A percentile compares a stretch with the other conserved stretches of the same genome.
Conservation (phyloP, 2,797 vertebrate genomes). For the Gymnocypris eckloni region DNA sequence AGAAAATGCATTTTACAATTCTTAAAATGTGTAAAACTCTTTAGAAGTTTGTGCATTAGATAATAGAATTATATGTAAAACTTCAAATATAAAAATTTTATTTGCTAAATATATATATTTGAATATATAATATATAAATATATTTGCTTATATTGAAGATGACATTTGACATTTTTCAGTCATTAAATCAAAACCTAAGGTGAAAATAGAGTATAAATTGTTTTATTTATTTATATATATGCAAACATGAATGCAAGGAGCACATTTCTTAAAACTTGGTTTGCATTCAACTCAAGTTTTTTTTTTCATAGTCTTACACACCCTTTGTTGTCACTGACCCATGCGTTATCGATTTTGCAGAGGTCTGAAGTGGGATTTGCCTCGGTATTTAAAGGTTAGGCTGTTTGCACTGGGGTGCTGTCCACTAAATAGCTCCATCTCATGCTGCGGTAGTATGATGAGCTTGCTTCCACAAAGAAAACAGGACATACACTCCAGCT, state of each 20-base stretch:
- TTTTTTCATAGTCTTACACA: neutral
- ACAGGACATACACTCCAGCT: slow-evolving; percentile 35
- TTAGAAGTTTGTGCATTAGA: neutral
- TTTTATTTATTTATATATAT: too few species aligned
- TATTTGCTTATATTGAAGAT: neutral
- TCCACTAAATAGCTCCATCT: slow-evolving; percentile 15
- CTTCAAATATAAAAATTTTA: neutral
- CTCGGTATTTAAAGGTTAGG: slow-evolving; percentile 43
- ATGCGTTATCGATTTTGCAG: slow-evolving; percentile 4
- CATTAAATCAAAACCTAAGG: neutral
- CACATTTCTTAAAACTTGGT: neutral
- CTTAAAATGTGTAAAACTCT: neutral
- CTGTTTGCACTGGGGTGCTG: slow-evolving; percentile 28
- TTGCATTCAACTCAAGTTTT: neutral
- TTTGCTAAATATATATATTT: too few species aligned
- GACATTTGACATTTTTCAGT: neutral
- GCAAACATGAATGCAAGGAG: neutral
- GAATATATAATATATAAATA: too few species aligned
- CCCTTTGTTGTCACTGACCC: slow-evolving; percentile 17
- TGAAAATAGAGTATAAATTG: neutral
- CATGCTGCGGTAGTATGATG: neutral
- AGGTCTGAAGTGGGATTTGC: slow-evolving; percentile 33
- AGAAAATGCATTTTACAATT: neutral
- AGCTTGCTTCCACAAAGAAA: slow-evolving; percentile 45
- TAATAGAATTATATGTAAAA: neutral